Conservation (phyloP, 2,888 invertebrate species). For the Dolichomitus sp. region DNA sequence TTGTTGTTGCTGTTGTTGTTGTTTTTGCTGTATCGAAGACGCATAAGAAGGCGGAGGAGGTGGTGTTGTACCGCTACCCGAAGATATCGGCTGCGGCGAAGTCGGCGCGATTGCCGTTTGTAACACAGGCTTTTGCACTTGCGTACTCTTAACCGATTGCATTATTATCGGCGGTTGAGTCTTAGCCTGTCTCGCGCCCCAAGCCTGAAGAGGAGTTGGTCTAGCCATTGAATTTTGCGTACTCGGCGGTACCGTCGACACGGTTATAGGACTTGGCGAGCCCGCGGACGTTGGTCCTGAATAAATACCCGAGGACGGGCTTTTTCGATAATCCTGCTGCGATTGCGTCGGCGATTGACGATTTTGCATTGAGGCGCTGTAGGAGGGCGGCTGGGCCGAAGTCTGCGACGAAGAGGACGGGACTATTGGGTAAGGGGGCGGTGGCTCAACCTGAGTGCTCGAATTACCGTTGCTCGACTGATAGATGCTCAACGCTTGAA, state of each 20-base stretch:
- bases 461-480: slow-evolving; percentile 87
- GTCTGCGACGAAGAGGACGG: slow-evolving; percentile 87
- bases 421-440: slow-evolving; percentile 88
- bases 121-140: slow-evolving; percentile 97
- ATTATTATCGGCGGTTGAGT: slow-evolving; percentile 98
- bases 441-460: slow-evolving; percentile 84
- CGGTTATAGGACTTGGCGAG: slow-evolving; percentile 94
- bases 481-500: slow-evolving; percentile 94
- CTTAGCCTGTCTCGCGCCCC: slow-evolving; percentile 95
- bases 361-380: slow-evolving; percentile 94
- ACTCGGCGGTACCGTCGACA: slow-evolving; percentile 89
- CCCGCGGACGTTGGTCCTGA: slow-evolving; percentile 94
- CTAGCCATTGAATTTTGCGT: slow-evolving; percentile 90
- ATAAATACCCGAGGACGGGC: slow-evolving; percentile 95
- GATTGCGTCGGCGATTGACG: slow-evolving; percentile 95
- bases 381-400: slow-evolving; percentile 94
- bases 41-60: slow-evolving; percentile 95
- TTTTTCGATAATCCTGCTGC: slow-evolving; percentile 93
- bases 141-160: slow-evolving; percentile 98
- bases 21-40: slow-evolving; percentile 93
- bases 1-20: slow-evolving; percentile 87
- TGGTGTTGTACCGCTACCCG: slow-evolving; percentile 86
- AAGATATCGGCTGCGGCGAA: slow-evolving; percentile 90
- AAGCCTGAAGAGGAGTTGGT: slow-evolving; percentile 94
- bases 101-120: slow-evolving; percentile 98